Evolutionary conservation across 2,797 vertebrate genomes (phyloP).

Genomic region (Hemibagrus guttatus): DNA sequence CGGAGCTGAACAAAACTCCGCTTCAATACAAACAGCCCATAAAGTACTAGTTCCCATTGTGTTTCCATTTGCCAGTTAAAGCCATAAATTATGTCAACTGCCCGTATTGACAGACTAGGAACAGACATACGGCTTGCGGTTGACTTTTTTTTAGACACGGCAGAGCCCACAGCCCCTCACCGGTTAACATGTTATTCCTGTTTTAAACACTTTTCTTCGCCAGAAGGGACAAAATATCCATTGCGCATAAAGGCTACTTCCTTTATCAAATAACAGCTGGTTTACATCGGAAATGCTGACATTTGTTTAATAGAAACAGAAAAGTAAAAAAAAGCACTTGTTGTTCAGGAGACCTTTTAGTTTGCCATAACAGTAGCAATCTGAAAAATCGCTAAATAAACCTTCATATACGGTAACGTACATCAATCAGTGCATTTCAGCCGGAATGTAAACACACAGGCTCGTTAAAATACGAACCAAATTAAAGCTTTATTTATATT

Average conservation of each 20-base stretch:
- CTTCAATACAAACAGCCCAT: slow-evolving; percentile 8
- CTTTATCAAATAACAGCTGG: neutral
- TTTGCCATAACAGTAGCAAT: neutral
- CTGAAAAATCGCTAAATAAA: neutral
- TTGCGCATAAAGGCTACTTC: neutral
- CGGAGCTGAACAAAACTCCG: neutral
- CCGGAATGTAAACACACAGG: neutral
- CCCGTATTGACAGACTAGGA: neutral
- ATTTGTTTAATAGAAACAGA: neutral
- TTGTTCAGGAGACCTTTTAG: neutral
- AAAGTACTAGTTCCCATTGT: neutral
- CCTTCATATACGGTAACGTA: no score
- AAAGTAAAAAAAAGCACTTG: neutral
- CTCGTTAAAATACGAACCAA: neutral
- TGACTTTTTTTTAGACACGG: neutral
- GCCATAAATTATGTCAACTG: neutral
- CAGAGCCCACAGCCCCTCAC: neutral
- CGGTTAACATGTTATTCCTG: neutral
- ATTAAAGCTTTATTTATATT: neutral
- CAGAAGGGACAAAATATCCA: neutral
- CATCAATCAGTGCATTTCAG: neutral
- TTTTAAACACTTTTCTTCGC: neutral
- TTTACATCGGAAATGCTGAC: neutral
- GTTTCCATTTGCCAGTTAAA: slow-evolving; percentile 2
- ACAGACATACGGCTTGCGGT: neutral